Evolutionary conservation across 2,888 invertebrate species (phyloP).

Genomic region (Drosophila subquinaria): DNA sequence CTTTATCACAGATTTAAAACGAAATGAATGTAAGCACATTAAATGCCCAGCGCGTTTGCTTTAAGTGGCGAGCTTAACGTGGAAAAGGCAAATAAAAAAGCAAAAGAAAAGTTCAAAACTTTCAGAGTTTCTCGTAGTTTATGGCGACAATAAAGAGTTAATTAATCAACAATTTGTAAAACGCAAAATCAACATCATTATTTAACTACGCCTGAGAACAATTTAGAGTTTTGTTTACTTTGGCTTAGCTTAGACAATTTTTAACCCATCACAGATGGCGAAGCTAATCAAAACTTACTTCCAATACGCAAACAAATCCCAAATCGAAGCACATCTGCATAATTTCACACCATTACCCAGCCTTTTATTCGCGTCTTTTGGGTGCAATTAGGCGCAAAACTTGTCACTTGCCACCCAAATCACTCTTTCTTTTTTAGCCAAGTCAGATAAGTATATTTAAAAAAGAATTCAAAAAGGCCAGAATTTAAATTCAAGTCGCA

Average conservation of each 20-base stretch:
- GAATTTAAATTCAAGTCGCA: conserved; percentile 27
- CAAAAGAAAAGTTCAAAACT: conserved; percentile 35
- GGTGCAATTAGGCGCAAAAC: conserved; percentile 44
- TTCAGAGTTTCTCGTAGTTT: conserved; percentile 61
- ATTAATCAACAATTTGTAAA: conserved; percentile 74
- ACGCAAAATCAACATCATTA: conserved; percentile 46
- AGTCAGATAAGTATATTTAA: conserved; percentile 15
- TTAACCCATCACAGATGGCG: background rate
- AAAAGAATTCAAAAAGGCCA: background rate
- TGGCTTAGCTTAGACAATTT: background rate
- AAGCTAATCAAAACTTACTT: conserved; percentile 15
- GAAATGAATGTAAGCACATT: conserved; percentile 79
- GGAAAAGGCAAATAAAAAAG: conserved; percentile 11
- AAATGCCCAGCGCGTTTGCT: conserved; percentile 62
- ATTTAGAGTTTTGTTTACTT: background rate
- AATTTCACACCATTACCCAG: conserved; percentile 31
- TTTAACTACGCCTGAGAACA: conserved; percentile 28
- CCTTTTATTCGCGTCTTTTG: conserved; percentile 1
- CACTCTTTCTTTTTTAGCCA: conserved; percentile 7
- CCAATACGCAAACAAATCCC: background rate
- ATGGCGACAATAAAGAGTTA: conserved; percentile 66
- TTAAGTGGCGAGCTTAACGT: conserved; percentile 48
- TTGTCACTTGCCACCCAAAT: conserved; percentile 37
- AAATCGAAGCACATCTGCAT: conserved; percentile 39
- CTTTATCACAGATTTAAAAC: conserved; percentile 77